phyloP scores from a whole-genome alignment of 2,888 invertebrate species.

The Xylota segnis region DNA sequence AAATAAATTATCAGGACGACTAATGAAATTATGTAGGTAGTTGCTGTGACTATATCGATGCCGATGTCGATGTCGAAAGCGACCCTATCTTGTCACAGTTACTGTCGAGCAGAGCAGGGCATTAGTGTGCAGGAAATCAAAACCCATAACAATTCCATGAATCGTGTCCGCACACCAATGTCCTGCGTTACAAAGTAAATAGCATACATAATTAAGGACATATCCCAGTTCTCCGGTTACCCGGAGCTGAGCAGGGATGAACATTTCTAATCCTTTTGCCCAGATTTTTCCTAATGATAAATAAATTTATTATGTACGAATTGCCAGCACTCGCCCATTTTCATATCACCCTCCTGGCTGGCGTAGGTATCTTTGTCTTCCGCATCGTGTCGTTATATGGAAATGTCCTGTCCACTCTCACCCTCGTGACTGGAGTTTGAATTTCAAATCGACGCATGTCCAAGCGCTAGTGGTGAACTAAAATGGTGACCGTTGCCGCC shows the following conservation, averaged over 20 bases:
- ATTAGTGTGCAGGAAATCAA: conserved; percentile 4
- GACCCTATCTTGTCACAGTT: not conserved
- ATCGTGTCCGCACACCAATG: conserved; percentile 34
- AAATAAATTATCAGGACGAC: not conserved
- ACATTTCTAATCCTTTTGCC: conserved; percentile 70
- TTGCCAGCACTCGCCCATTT: conserved; percentile 77
- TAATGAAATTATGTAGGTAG: conserved; percentile 15
- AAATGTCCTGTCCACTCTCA: conserved; percentile 59
- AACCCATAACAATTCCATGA: conserved; percentile 18
- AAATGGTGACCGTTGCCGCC: conserved; percentile 68
- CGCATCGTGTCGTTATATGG: conserved; percentile 27
- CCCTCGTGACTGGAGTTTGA: conserved; percentile 22
- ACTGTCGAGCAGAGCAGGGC: conserved; percentile 1
- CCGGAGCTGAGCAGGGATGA: conserved; percentile 14
- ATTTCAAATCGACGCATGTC: conserved; percentile 72
- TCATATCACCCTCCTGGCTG: conserved; percentile 38
- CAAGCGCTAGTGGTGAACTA: conserved; percentile 47
- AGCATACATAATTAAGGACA: conserved; percentile 48
- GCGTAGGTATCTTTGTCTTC: conserved; percentile 17
- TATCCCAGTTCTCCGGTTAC: conserved; percentile 8
- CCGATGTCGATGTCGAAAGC: not conserved
- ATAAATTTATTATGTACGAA: conserved; percentile 84
- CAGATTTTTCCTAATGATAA: conserved; percentile 82
- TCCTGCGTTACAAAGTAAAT: conserved; percentile 33
- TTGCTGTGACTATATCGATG: not conserved